phyloP scores from a whole-genome alignment of 2,797 vertebrate species.

The Loriculus beryllinus region DNA sequence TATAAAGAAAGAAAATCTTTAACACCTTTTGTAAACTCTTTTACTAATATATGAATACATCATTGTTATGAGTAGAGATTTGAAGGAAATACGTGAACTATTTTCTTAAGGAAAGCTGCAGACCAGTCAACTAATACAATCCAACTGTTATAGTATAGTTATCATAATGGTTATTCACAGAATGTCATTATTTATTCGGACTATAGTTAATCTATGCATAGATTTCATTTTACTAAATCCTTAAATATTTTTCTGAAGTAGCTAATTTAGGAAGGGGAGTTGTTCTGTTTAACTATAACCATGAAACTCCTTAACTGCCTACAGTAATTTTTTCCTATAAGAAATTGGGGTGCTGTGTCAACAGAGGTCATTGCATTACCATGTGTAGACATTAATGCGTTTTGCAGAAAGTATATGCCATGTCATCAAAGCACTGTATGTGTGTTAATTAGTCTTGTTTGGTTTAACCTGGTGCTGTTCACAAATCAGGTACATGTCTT shows the following conservation, averaged over 20 bases:
- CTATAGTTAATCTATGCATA: neutral
- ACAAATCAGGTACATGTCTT: accelerated
- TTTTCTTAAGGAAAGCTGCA: neutral
- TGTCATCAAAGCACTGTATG: no score
- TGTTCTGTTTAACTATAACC: neutral
- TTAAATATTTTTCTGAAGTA: neutral
- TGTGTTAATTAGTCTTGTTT: neutral
- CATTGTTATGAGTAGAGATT: neutral
- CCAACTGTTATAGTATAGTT: neutral
- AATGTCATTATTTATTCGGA: neutral
- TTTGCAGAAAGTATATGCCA: neutral
- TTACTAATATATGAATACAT: neutral
- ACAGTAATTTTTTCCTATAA: neutral
- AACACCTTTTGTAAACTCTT: neutral
- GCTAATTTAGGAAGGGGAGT: neutral
- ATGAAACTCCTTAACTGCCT: neutral
- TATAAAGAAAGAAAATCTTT: neutral
- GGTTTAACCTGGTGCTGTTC: neutral
- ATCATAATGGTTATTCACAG: neutral
- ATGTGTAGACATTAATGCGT: neutral
- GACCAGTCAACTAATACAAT: neutral
- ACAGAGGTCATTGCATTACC: neutral
- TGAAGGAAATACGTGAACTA: neutral
- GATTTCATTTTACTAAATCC: neutral
- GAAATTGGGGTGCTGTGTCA: neutral